Evolutionary conservation across 2,888 invertebrate species (phyloP), one percentile per base, ranked within the genome.

Genomic region (Temnothorax unifasciatus): DNA sequence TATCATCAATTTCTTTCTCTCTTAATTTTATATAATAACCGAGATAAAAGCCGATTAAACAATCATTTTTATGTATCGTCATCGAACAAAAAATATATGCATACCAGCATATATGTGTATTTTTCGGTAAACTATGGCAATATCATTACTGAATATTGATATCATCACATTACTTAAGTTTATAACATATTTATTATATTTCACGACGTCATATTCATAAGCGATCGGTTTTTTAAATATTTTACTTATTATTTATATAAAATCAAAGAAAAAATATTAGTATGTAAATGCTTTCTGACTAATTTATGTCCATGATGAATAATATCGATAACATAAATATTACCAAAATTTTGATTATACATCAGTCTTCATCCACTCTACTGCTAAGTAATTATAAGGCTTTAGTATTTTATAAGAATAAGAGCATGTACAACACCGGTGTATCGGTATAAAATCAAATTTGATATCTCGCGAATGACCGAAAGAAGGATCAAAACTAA

Each of bases 281-380:
- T 29, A 69, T 34, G n/a, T 52, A 34, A 64, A 59, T 59, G 3
- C 25, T 44, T 59, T 74, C 38, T 38, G n/a, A 63, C 5, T 11
- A 61, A 3, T n/a, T 69, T 21, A 71, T 21, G 0, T 3, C 1
- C 3, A 52, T 38, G 4, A 34, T 38, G 9, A n/a, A 69, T 3
- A 52, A 73, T 54, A 54, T 1, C 38, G 15, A 15, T 5, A 38
- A 9, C 13, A 63, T 15, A 29, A 29, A 61, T 15, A n/a, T 21
- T 71, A 52, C 9, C 9, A 71, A 71, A 71, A 52, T 38, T 71
- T 71, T 3, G 8, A 25, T 38, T 38, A 73, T 34, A 69, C 44
- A 47, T 69, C 69, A 18, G 3, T 52, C 52, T 15, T 34, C 15
- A 4, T 21, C 38, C 11, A 71, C 9, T 29, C 5, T 18, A 5